Base-by-base conservation (phyloP, 2,113 vertebrate species). In the Trichechus manatus region DNA sequence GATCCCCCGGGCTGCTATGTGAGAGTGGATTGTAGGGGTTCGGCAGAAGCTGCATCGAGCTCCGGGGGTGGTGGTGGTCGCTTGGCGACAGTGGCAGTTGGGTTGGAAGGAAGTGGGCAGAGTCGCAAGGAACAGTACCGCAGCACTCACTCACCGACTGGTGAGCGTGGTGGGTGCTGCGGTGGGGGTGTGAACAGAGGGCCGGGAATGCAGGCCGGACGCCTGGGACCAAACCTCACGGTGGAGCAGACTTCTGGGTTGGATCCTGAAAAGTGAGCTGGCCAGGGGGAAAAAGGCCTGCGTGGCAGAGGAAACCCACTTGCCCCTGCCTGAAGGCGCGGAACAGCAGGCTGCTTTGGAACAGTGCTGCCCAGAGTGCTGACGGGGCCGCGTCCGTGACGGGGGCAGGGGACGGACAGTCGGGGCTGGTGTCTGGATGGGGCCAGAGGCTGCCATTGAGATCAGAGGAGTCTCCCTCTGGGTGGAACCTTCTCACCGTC, bases 141-240 rank as follows among this genome's bases (percentile, higher is more conserved):
- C 2, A 25, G 27, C 6, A 1, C 19, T 14, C 9, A 17, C 5
- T 33, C 25, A 10, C 63, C 15, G 61, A 8, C 61, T 63, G 61
- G 22, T 23, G 61, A 25, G 61, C 10, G 61, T 63, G 17, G n/a
- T 11, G 50, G 29, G 61, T 17, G 85, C 10, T 29, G 7, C 4
- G 17, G 25, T 14, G 50, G 33, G 42, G 31, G 31, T 31, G 22
- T 47, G 36, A 50, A 3, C n/a, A 19, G 31, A 64, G 3, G 25
- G 20, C 22, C 6, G 9, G 31, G 9, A 5, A 7, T 0, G 2
- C 47, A 11, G 9, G 66, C 66, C 31, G 33, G 1, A 0, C 1
- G 0, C 66, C 14, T 4, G 33, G 74, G 31, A 47, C n/a, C n/a
- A 17, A 4, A 2, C 13, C 56, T 50, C 11, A 14, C 0, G 1